Percentiles rank a stretch among this genome's conserved stretches.
Conservation (phyloP, 2,797 vertebrate species). For the Dicrostonyx torquatus region DNA sequence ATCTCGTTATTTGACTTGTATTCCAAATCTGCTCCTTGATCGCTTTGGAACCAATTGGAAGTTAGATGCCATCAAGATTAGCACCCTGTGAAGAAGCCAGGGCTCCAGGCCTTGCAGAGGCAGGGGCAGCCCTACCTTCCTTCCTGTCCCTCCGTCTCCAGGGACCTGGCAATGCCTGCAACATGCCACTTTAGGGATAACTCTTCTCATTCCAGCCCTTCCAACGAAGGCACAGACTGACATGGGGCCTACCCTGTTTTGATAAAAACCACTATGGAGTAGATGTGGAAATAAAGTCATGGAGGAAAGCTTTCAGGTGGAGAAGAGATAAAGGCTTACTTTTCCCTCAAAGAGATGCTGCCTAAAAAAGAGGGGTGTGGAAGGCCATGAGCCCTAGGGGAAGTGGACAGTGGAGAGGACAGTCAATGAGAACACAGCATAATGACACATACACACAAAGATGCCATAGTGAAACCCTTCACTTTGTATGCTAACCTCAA, state of each 20-base stretch:
- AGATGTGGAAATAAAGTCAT: constrained; percentile 36
- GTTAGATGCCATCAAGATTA: neutral
- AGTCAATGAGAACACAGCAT: neutral
- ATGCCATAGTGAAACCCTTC: neutral
- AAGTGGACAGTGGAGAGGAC: neutral
- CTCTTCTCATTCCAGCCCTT: neutral
- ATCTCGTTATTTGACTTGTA: neutral
- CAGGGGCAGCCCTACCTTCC: no score
- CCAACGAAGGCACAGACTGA: neutral
- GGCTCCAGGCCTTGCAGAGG: neutral
- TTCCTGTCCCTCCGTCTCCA: neutral
- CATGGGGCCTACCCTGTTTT: neutral
- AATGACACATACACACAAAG: neutral
- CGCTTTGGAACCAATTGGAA: neutral
- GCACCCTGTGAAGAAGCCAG: neutral
- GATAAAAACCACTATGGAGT: constrained; percentile 41
- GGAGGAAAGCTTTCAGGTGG: constrained; percentile 28
- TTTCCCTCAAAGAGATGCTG: neutral
- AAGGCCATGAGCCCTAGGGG: neutral
- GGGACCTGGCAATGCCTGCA: no score
- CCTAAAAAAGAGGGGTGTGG: neutral
- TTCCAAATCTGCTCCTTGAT: neutral
- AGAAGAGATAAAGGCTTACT: constrained; percentile 20
- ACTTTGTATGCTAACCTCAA: neutral
- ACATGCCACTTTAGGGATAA: neutral